Evolutionary conservation across 2,797 vertebrate genomes (phyloP), one percentile per base, ranked within the genome.

Genomic region (Peromyscus attwateri): DNA sequence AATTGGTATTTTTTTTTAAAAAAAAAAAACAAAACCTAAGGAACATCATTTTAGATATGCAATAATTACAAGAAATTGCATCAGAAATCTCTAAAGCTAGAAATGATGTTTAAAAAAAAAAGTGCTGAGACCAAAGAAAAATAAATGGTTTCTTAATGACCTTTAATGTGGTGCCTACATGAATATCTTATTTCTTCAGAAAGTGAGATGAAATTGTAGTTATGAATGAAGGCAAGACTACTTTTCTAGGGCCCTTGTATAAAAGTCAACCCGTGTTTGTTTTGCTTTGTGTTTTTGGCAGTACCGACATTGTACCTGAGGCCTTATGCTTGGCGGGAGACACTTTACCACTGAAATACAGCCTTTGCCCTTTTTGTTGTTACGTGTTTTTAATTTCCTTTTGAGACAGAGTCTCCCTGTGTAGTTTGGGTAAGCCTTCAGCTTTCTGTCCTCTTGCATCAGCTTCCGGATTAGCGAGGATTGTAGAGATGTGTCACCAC

Each of bases 41-140:
- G 25, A 90, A 21, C 85, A 87, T 79, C 46, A 93, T 91, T 95
- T 25, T 13, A 88, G n/a, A 70, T 21, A 34, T 40, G 37, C 49
- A 89, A 29, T 75, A 27, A 71, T 88, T 81, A 82, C 92, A 31
- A 64, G 31, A 89, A 85, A 95, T 96, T 93, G 49, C 88, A 96
- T 94, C 84, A 92, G 19, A 52, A 89, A 7, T 85, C n/a, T 97
- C 66, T 87, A 60, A 97, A 87, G 5, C 62, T 85, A 60, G 55
- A 94, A 91, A 46, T 49, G 31, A 3, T 92, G 3, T 12, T 2
- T 49, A 49, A 0, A 40, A 31, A 16, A 84, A 49, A 70, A n/a
- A 43, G 43, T 49, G 17, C n/a, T 68, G 1, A 43, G 19, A 55
- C 68, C 60, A 71, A 14, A 79, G 13, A 1, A 87, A 71, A 79